A percentile compares a stretch with the other conserved stretches of the same genome.
Conservation (phyloP, 2,888 invertebrate species). For the Sacculina carcini region DNA sequence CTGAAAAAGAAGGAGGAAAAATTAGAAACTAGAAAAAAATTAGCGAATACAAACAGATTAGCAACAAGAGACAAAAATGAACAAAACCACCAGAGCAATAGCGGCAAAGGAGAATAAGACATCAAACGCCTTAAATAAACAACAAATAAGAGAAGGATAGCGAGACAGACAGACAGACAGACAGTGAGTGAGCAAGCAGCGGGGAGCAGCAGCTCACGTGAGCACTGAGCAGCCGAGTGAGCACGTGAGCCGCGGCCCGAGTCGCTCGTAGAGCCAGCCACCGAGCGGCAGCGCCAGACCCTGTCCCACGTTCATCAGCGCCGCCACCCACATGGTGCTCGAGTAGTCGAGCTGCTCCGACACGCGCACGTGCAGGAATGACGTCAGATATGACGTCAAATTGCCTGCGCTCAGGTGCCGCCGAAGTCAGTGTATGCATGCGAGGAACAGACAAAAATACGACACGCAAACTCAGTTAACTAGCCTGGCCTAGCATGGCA, state of each 20-base stretch:
- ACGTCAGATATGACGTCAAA: constrained; percentile 16
- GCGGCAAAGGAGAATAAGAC: neutral
- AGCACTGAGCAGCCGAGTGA: constrained; percentile 17
- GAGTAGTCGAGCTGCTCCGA: constrained; percentile 11
- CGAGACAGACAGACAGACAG: neutral
- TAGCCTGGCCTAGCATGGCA: neutral
- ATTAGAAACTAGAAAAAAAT: no score
- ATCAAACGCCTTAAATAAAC: neutral
- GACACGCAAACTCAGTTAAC: no score
- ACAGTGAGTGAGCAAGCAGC: neutral
- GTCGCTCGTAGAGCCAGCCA: constrained; percentile 17
- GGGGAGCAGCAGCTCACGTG: constrained; percentile 14
- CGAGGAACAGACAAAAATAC: no score
- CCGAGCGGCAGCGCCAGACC: constrained; percentile 18
- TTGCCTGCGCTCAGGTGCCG: constrained; percentile 14
- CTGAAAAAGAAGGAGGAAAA: no score
- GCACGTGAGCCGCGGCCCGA: constrained; percentile 17
- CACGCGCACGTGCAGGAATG: constrained; percentile 14
- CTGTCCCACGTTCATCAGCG: constrained; percentile 13
- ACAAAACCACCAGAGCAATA: neutral
- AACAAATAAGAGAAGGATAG: no score
- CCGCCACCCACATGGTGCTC: constrained; percentile 13
- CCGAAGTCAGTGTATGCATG: neutral
- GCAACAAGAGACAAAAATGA: neutral
- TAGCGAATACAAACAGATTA: no score